Base-by-base conservation (phyloP, 2,888 invertebrate genomes). In the Myathropa florea region DNA sequence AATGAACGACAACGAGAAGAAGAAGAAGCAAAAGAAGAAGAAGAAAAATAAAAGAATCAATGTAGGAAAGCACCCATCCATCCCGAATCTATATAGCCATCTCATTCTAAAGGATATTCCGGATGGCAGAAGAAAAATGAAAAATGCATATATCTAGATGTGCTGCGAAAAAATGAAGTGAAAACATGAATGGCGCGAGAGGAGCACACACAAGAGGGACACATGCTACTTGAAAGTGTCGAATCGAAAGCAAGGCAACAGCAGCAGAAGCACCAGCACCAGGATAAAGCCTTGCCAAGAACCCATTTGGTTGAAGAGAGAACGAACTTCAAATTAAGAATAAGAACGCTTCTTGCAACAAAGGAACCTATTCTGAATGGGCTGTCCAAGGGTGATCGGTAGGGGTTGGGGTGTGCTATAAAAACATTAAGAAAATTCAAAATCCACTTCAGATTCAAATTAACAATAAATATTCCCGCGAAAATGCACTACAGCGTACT, bases 81-180 rank as follows among this genome's bases (percentile, higher is more conserved):
- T 57, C 21, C 33, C 30, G 23, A n/a, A 70, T 72, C 63, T 55
- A 61, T 55, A 61, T 30, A 55, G 33, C 67, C 63, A 71, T 83
- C 78, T 83, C 79, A 28, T 86, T 83, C 83, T 86, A 86, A 79
- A 71, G 82, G 72, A 85, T 67, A 77, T 81, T 24, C 53, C 30
- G 60, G 71, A 70, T 70, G 53, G 57, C 18, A 1, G 21, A 61
- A 61, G n/a, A 65, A 68, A 36, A 55, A 63, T 10, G 33, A 18
- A 24, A 57, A 57, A 24, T 24, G 57, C 23, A 57, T 57, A 24
- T 23, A 72, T 61, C 18, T 46, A 46, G 46, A 64, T n/a, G n/a
- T 57, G 36, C 36, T 64, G 64, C 39, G 65, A 65, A 39, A 57
- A 63, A 73, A 73, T 63, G 63, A 63, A 33, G 28, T 14, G 61